Percentiles rank a stretch among this genome's conserved stretches.
Conservation (phyloP, 1,140 invertebrate species). For the Leucophenga varia region DNA sequence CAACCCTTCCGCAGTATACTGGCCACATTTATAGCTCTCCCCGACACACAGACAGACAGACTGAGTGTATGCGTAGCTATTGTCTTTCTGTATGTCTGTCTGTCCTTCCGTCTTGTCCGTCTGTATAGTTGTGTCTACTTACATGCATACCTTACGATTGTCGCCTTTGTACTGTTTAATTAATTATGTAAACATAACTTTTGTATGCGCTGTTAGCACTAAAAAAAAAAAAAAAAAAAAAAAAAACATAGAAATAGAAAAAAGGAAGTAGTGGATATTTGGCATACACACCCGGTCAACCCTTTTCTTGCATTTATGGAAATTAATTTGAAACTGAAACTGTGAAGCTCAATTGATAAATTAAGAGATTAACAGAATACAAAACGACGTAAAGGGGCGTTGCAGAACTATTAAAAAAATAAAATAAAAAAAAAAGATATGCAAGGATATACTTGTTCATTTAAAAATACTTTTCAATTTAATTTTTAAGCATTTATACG, state of each 20-base stretch:
- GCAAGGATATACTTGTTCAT: too few relatives aligned
- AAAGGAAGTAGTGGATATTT: too few relatives aligned
- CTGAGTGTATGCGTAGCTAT: too few relatives aligned
- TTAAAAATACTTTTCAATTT: too few relatives aligned
- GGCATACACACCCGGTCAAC: too few relatives aligned
- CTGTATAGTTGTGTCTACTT: not conserved
- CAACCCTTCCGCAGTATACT: not conserved
- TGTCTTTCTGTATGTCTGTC: conserved; percentile 28
- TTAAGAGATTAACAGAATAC: conserved; percentile 44
- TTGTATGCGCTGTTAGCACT: conserved; percentile 13
- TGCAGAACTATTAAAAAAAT: too few relatives aligned
- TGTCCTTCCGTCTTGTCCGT: not conserved
- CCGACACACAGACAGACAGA: too few relatives aligned
- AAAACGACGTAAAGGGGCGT: conserved; percentile 29
- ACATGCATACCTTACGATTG: conserved; percentile 1
- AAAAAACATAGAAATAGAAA: too few relatives aligned
- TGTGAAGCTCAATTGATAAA: conserved; percentile 42
- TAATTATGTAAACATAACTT: conserved; percentile 56
- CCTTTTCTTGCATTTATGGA: conserved; percentile 36
- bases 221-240: conserved; percentile 1
- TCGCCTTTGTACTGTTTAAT: conserved; percentile 46
- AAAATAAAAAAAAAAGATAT: too few relatives aligned
- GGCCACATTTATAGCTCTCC: not conserved
- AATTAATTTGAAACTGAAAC: conserved; percentile 54
- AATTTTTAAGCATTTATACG: too few relatives aligned